Base-by-base conservation (phyloP, 2,797 vertebrate species). In the Hybognathus amarus region DNA sequence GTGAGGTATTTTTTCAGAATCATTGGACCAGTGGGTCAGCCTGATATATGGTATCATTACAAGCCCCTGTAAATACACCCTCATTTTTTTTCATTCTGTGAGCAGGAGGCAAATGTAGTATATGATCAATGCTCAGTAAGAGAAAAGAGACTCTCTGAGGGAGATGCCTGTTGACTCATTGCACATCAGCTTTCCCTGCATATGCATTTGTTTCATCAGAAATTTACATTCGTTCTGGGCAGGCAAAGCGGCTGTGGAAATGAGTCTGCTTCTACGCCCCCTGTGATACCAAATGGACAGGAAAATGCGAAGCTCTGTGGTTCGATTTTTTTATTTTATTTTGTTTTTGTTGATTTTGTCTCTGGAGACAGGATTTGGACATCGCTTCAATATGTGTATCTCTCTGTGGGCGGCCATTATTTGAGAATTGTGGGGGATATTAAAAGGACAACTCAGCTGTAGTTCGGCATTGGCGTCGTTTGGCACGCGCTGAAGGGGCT, bases 1-100 rank as follows among this genome's bases (percentile, higher is more conserved):
- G 71, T 80, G 81, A 77, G 54, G 66, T 80, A 52, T 74, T 79
- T 75, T 82, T 85, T 77, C 71, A 38, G 69, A 85, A 85, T 85
- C 59, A 85, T 85, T 82, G 80, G 64, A 85, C 75, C 88, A 86
- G 67, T 82, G 70, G 80, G 80, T 80, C 83, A 80, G 83, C 85
- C 76, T 85, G 86, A 85, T 84, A 73, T 85, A 86, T 84, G 77
- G 82, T 80, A 68, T 82, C 85, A 87, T 86, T 87, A 89, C 52
- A 71, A 52, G 50, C 71, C 80, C 68, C 71, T 69, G 78, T 85
- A 77, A 88, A 85, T 88, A 83, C 68, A 77, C 27, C 73, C 63
- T 80, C 33, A 61, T 61, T 47, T 56, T 42, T 38, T 38, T 77
- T 50, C 54, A 18, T 52, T 85, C 73, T 76, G 54, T 85, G 54